phyloP scores from a whole-genome alignment of 2,888 invertebrate species.

The Thalpophila matura region DNA sequence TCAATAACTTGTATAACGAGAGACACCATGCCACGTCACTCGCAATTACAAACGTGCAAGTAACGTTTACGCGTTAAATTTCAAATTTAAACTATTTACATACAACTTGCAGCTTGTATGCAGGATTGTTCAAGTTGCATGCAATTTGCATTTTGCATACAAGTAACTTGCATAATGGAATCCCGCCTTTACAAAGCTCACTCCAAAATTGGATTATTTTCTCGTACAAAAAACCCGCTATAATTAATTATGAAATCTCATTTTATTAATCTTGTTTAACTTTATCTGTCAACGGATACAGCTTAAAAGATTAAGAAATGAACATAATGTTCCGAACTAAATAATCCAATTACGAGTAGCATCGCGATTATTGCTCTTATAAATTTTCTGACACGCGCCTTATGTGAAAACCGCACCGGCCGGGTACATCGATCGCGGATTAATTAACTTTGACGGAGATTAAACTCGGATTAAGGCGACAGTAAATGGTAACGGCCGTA shows the following conservation, averaged over 20 bases:
- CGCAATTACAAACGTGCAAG: no score
- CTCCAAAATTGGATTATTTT: neutral
- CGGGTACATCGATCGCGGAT: slow-evolving; percentile 36
- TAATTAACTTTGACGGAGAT: slow-evolving; percentile 44
- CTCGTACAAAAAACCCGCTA: neutral
- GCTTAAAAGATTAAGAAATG: slow-evolving; percentile 3
- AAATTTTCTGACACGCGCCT: slow-evolving; percentile 40
- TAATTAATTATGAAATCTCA: neutral
- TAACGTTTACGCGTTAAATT: no score
- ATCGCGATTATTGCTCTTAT: slow-evolving; percentile 32
- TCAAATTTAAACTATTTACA: no score
- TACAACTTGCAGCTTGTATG: no score
- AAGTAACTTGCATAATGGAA: no score
- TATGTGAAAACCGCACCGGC: slow-evolving; percentile 40
- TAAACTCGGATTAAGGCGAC: slow-evolving; percentile 39
- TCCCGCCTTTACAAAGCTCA: neutral
- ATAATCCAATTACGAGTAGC: slow-evolving; percentile 38
- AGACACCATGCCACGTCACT: no score
- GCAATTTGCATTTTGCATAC: no score
- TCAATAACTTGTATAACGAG: no score
- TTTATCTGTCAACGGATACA: slow-evolving; percentile 7
- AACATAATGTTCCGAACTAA: slow-evolving; percentile 12
- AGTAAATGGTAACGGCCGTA: no score
- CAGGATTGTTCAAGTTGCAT: no score
- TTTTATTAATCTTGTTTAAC: neutral